Evolutionary conservation across 2,888 invertebrate genomes (phyloP), one percentile per base, ranked within the genome.

Genomic region (Horisme vitalbata): DNA sequence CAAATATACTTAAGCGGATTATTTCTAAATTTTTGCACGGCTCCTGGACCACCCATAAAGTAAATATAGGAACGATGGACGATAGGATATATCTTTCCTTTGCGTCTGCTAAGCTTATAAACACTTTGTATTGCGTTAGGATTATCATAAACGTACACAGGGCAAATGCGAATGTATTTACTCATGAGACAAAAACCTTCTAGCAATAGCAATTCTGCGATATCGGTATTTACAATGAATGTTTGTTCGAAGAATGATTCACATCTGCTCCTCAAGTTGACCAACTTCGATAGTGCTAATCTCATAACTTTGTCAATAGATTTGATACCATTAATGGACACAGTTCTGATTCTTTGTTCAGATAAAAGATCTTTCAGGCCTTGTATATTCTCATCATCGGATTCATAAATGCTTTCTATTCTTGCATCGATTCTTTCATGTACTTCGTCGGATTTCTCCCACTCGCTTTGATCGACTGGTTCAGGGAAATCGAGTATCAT

Each of bases 101-200:
- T 79, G 14, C 66, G 63, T 61, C 84, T 87, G 37, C 72, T 65
- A 6, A 89, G 75, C 41, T 83, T 74, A 65, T 85, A 93, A 62
- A 90, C 83, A 64, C 91, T 82, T 11, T 63, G 83, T 43, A 92
- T 68, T 0, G 89, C 77, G 39, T 83, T 69, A 24, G 83, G 75
- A 48, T 90, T 80, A 59, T 91, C 84, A 61, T 69, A 84, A 34
- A 92, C 77, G 61, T 92, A 91, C 0, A 94, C 93, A 0, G 94
- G 94, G 67, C 94, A 94, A 61, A 91, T 87, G 41, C 91, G 86
- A 12, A 92, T 90, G 70, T 93, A 94, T 57, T 91, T 90, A 66
- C 94, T 94, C 11, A 91, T 67, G 51, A 93, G 91, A 65, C 80
- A 92, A 68, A 91, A 92, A 3, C 94, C 94, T 50, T 79, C 79